Percentiles rank a stretch among this genome's conserved stretches.
These are phyloP conservation scores for Papilio elwesi DNA, from an alignment of 2,888 invertebrate species.

Conservation along the genomic window DNA sequence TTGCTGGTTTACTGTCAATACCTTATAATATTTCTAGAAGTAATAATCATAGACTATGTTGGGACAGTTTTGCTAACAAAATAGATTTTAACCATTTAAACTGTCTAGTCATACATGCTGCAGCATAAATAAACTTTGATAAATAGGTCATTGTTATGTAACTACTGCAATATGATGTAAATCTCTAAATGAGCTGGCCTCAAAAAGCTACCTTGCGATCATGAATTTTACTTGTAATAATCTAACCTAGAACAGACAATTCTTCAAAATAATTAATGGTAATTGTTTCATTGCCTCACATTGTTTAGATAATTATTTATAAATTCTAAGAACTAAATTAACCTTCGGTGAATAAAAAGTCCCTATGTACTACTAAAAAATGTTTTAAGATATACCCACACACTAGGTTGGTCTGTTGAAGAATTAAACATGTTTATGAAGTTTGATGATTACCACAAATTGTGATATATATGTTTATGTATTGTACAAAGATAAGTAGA, in stretches of 20 bases:
- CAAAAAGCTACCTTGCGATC: neutral
- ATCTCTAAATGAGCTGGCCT: neutral
- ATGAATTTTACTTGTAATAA: neutral
- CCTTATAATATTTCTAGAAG: too few species aligned
- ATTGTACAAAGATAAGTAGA: too few species aligned
- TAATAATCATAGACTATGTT: too few species aligned
- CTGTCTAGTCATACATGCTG: too few species aligned
- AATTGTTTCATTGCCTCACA: conserved; percentile 10
- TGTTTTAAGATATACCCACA: too few species aligned
- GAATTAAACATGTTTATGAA: too few species aligned
- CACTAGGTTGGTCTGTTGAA: too few species aligned
- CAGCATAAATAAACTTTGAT: neutral
- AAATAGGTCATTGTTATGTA: neutral
- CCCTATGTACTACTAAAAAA: neutral
- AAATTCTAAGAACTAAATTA: conserved; percentile 19
- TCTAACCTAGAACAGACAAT: conserved; percentile 23
- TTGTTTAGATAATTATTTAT: conserved; percentile 8
- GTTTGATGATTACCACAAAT: too few species aligned
- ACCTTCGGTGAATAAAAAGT: conserved; percentile 16
- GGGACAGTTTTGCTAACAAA: too few species aligned
- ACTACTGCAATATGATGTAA: neutral
- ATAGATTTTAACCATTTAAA: too few species aligned
- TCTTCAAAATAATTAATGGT: conserved; percentile 3
- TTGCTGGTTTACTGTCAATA: too few species aligned
- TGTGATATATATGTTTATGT: too few species aligned